These are phyloP conservation scores for Papilio polytes DNA, from an alignment of 1,140 invertebrate genomes.

Conservation along the genomic window DNA sequence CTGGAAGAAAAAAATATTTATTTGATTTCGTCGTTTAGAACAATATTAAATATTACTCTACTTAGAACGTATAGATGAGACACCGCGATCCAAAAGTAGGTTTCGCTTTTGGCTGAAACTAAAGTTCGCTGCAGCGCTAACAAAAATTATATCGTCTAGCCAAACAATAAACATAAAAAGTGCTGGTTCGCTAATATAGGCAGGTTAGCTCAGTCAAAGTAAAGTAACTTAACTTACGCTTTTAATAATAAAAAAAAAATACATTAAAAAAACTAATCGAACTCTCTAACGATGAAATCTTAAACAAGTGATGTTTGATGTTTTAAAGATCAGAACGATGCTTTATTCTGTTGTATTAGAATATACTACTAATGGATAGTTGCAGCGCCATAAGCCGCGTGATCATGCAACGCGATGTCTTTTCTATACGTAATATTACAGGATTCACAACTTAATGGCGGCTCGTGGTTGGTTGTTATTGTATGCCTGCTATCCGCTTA, in stretches of 20 bases:
- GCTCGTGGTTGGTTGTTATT: neutral
- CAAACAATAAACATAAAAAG: no score
- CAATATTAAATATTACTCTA: neutral
- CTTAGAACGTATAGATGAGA: neutral
- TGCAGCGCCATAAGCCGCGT: neutral
- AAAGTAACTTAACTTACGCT: neutral
- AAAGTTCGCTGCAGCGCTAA: constrained; percentile 3
- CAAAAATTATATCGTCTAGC: neutral
- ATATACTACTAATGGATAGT: neutral
- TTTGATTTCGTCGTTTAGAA: neutral
- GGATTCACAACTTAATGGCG: neutral
- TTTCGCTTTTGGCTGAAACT: neutral
- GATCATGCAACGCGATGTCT: neutral
- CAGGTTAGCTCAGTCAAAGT: neutral
- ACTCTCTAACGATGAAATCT: no score
- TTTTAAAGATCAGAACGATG: neutral
- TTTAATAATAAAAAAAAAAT: no score
- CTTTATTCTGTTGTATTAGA: no score
- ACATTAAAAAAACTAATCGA: no score
- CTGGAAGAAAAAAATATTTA: constrained; percentile 45
- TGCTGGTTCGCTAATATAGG: neutral
- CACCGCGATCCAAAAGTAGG: neutral
- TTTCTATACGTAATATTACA: neutral
- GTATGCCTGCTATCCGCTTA: neutral
- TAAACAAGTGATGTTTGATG: neutral